Evolutionary conservation across 2,888 invertebrate genomes (phyloP).

Genomic region (Laothoe populi): DNA sequence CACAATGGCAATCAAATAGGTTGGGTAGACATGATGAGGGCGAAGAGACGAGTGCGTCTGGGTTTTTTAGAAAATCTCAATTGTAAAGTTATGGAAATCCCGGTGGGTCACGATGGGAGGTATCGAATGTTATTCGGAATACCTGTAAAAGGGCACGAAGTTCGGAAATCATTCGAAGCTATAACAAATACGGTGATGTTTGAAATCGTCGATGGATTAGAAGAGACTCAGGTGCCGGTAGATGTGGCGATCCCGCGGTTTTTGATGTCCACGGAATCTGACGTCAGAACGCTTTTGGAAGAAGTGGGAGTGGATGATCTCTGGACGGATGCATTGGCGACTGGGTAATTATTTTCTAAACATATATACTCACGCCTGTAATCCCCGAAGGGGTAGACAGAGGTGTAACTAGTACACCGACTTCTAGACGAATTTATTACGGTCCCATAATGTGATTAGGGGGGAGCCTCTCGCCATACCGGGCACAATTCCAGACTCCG

Average conservation of each 20-base stretch:
- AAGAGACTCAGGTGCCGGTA: conserved; percentile 32
- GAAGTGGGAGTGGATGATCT: conserved; percentile 34
- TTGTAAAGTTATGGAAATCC: conserved; percentile 38
- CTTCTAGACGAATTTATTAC: no score
- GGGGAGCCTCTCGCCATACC: no score
- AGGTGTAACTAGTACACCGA: no score
- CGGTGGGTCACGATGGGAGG: conserved; percentile 36
- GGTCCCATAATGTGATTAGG: no score
- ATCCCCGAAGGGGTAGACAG: no score
- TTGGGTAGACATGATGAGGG: conserved; percentile 42
- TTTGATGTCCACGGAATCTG: conserved; percentile 36
- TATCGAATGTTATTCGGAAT: conserved; percentile 39
- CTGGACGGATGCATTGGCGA: conserved; percentile 8
- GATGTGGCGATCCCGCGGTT: conserved; percentile 44
- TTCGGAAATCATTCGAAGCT: background rate
- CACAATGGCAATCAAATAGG: conserved; percentile 37
- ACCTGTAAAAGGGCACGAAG: background rate
- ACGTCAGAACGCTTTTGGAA: conserved; percentile 39
- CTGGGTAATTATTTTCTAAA: conserved; percentile 4
- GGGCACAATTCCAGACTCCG: no score
- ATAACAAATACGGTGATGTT: conserved; percentile 24
- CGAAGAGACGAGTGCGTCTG: conserved; percentile 35
- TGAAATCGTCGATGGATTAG: conserved; percentile 32
- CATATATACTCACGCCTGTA: no score
- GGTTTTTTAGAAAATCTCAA: conserved; percentile 26